Evolutionary conservation across 1,140 invertebrate species (phyloP), one percentile per base, ranked within the genome.

Genomic region (Pogonomyrmex californicus): DNA sequence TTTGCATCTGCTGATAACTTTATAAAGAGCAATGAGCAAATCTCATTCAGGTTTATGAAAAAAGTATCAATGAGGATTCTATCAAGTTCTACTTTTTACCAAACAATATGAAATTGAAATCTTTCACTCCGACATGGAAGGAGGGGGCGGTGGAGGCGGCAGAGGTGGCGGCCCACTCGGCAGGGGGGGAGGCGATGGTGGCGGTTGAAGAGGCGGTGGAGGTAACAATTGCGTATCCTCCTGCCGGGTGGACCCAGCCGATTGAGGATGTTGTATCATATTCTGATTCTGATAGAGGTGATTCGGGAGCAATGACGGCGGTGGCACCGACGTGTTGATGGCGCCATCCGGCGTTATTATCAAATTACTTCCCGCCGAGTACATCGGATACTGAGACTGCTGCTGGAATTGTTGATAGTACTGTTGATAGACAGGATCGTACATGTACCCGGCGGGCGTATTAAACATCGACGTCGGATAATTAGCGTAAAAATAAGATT

Each of bases 321-420:
- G 94, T 49, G 94, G 94, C n/a, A 95, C 88, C 30, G 93, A 94
- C 9, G 94, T 95, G 56, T 95, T 94, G 30, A 95, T 94, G 4
- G 92, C 88, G 14, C 93, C 94, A 23, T 94, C 92, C 0, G 91
- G 60, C 6, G 93, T 94, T 71, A 94, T 91, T 49, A 94, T 93
- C 1, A 94, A 86, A 12, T 49, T 44, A 47, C 91, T 92, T 3
- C 91, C 90, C 56, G 87, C 65, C 54, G 92, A 86, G 85, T 94
- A 95, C 82, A 93, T 88, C 14, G 87, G 17, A 77, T 93, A 90
- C n/a, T 70, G 51, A 17, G 68, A 82, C 47, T 90, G 81, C 47
- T 90, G 81, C 36, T 79, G 91, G 54, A 93, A 92, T 12, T 92
- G 91, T 66, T 93, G 94, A 62, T 92, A 94, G 60, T 93, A 87